Evolutionary conservation across 64 coral and sea anemone species (phyloP), one percentile per base, ranked within the genome.

Genomic region (Stylophora pistillata): DNA sequence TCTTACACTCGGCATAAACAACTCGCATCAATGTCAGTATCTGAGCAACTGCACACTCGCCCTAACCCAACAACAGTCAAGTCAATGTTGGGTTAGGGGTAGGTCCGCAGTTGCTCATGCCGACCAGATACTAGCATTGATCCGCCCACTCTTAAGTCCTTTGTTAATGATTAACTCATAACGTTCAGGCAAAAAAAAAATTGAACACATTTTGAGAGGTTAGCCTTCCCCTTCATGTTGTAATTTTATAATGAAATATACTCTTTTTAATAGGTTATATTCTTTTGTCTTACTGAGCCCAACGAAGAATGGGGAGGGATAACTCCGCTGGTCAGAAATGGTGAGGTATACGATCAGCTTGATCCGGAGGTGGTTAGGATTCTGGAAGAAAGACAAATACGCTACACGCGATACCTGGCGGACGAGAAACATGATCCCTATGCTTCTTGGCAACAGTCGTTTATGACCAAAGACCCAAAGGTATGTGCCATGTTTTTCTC

Each of bases 401-500:
- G 96, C 18, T 95, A 98, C 70, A 83, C 73, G 0, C 72, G 90
- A 10, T 98, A 87, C 54, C 70, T 98, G 14, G 74, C 86, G 18
- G 60, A 88, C 28, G 80, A 90, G 59, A 89, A 85, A 60, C 73
- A 73, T 15, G 78, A 89, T 61, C 85, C 87, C 27, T 98, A 92
- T 33, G 34, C 72, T 9, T 95, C 93, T 6, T 98, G 96, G 96
- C 96, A 98, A 70, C 89, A 89, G 77, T 91, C 86, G 0, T 98
- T 98, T 41, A 74, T 70, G 85, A 98, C 93, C 7, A 59, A 92
- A 15, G 82, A 90, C 33, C 58, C 1, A 34, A 66, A 77, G 94
- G 94, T 96, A 66, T 27, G 90, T 17, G 37, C 7, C 7, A 47
- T 47, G 37, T 47, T 47, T 47, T 7, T 47, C 37, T 47, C 7